Evolutionary conservation across 2,888 invertebrate species (phyloP).

Genomic region (Eustalomyia histrio): DNA sequence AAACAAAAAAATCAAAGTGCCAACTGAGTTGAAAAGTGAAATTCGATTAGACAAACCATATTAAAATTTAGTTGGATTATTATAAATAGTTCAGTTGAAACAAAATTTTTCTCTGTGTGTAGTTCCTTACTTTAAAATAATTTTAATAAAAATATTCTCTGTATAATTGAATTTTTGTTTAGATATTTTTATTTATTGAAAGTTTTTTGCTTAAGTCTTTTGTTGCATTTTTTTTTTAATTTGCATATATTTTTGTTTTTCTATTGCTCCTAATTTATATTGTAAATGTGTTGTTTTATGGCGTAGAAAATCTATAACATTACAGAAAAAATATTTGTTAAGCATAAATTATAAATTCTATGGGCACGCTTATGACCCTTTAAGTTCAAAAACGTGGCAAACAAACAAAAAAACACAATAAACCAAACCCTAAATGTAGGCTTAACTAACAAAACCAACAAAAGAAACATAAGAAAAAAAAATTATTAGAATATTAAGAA

Average conservation of each 20-base stretch:
- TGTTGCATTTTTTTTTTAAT: not conserved
- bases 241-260: not conserved
- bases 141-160: too few relatives aligned
- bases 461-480: too few relatives aligned
- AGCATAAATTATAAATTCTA: slow-evolving; percentile 65
- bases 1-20: too few relatives aligned
- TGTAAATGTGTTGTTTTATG: slow-evolving; percentile 43
- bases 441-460: slow-evolving; percentile 26
- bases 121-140: too few relatives aligned
- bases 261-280: slow-evolving; percentile 25
- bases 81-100: too few relatives aligned
- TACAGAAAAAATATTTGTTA: slow-evolving; percentile 37
- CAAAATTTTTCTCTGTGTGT: too few relatives aligned
- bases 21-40: too few relatives aligned
- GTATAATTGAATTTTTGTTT: too few relatives aligned
- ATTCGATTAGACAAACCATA: too few relatives aligned
- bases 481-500: slow-evolving; percentile 38
- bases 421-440: slow-evolving; percentile 54
- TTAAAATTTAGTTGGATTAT: too few relatives aligned
- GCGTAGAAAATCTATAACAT: slow-evolving; percentile 34
- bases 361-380: slow-evolving; percentile 76
- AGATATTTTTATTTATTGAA: too few relatives aligned
- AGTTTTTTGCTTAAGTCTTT: not conserved
- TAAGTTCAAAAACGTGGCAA: slow-evolving; percentile 76
- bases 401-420: slow-evolving; percentile 60